A percentile compares a stretch with the other conserved stretches of the same genome.
phyloP scores from a whole-genome alignment of 2,797 vertebrate genomes.

The Tinamus major region DNA sequence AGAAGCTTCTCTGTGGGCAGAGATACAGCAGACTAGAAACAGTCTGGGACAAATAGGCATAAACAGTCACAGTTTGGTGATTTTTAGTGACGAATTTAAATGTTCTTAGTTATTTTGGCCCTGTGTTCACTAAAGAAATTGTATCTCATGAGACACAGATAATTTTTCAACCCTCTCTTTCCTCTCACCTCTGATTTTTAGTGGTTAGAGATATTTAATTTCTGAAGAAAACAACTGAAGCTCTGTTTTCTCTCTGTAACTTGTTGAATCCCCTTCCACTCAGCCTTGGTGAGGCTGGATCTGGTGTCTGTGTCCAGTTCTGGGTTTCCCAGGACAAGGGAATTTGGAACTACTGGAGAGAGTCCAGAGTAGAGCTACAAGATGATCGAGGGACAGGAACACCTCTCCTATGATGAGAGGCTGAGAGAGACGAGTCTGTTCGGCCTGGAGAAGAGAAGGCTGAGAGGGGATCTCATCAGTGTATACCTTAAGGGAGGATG shows the following conservation, averaged over 20 bases:
- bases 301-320: too few relatives aligned
- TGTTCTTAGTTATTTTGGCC: not conserved
- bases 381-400: too few relatives aligned
- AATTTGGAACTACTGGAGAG: too few relatives aligned
- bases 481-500: too few relatives aligned
- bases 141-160: not conserved
- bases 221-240: not conserved
- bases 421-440: too few relatives aligned
- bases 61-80: not conserved
- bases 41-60: not conserved
- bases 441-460: too few relatives aligned
- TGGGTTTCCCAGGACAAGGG: too few relatives aligned
- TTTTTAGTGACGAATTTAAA: not conserved
- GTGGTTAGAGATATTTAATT: not conserved
- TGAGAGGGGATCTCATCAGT: too few relatives aligned
- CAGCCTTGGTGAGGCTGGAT: too few relatives aligned
- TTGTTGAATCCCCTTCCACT: not conserved
- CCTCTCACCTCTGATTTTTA: not conserved
- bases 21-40: not conserved
- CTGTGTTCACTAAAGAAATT: not conserved
- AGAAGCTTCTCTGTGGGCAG: slow-evolving; percentile 24
- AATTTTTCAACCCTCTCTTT: not conserved
- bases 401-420: too few relatives aligned
- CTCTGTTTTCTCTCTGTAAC: not conserved
- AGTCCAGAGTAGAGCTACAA: too few relatives aligned